phyloP scores from a whole-genome alignment of 2,888 invertebrate genomes.

The Miltochrista miniata region DNA sequence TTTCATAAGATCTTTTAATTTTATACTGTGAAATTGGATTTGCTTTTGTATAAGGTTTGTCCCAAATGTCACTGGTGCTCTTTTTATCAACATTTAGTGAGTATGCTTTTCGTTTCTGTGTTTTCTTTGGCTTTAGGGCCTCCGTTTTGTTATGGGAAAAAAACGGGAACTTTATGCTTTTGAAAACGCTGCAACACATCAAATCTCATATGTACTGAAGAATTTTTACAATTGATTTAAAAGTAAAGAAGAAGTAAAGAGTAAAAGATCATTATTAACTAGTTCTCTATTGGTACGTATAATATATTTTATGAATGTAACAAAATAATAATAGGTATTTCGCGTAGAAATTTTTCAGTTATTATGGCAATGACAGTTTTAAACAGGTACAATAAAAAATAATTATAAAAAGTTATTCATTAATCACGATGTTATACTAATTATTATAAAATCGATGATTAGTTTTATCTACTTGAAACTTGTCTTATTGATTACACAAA shows the following conservation, averaged over 20 bases:
- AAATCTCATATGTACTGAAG: not conserved
- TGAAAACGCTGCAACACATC: slow-evolving; percentile 49
- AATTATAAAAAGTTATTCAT: too few species aligned
- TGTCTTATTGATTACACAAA: too few species aligned
- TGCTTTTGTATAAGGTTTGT: not conserved
- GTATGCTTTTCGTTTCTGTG: slow-evolving; percentile 51
- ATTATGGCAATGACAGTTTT: too few species aligned
- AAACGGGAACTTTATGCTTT: slow-evolving; percentile 63
- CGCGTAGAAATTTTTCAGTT: too few species aligned
- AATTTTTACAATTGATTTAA: not conserved
- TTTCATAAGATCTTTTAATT: slow-evolving; percentile 1
- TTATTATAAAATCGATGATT: too few species aligned
- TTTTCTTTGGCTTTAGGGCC: slow-evolving; percentile 38
- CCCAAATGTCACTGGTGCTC: not conserved
- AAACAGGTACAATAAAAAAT: too few species aligned
- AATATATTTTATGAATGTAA: too few species aligned
- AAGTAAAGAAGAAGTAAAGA: not conserved
- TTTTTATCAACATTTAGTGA: slow-evolving; percentile 23
- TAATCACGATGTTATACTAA: too few species aligned
- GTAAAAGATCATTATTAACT: not conserved
- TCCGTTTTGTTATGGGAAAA: slow-evolving; percentile 63
- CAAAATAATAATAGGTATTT: too few species aligned
- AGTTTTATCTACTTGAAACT: too few species aligned
- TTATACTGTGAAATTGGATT: not conserved
- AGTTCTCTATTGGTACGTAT: not conserved